Base-by-base conservation (phyloP, 1,140 invertebrate genomes). In the Asobara japonica region DNA sequence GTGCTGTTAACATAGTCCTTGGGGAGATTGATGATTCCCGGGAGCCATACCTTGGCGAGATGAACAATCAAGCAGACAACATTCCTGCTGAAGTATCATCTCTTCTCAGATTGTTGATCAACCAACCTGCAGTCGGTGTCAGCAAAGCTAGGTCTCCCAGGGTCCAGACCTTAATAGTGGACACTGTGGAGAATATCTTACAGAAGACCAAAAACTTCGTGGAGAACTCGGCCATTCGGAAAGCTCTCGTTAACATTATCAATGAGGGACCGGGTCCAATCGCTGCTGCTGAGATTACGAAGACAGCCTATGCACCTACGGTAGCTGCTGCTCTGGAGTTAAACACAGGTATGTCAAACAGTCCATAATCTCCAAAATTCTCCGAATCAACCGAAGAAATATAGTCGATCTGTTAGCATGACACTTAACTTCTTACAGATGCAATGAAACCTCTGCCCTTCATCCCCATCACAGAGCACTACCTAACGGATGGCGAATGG, bases 81-180 rank as follows among this genome's bases (percentile, higher is more conserved):
- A 5, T 65, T 67, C 20, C n/a, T 0, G 30, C 51, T 1, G 45
- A 29, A n/a, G 27, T 67, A 22, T 16, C 7, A 18, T 16, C 22
- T 10, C 48, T 4, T 3, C 69, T 83, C 3, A 69, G 67, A 20
- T 70, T 73, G 6, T 68, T 85, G 25, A 33, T 86, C 11, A 75
- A 69, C 4, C 69, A 70, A 27, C 75, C 80, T 13, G 72, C 65
- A 13, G 36, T 86, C 2, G 68, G 69, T n/a, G 30, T 77, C 18
- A 56, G 82, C 27, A 68, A 69, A 3, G 73, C 70, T 0, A 73
- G 48, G 5, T 38, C 80, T 1, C 73, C 69, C 0, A 20, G 77
- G 0, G 72, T 83, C 0, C 77, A 79, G 38, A 85, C 80, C 33
- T 77, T 85, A 10, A 82, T 86, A 2, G 72, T 85, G 0, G 73